phyloP scores from a whole-genome alignment of 2,888 invertebrate species.

The Ditylenchus weischeri region DNA sequence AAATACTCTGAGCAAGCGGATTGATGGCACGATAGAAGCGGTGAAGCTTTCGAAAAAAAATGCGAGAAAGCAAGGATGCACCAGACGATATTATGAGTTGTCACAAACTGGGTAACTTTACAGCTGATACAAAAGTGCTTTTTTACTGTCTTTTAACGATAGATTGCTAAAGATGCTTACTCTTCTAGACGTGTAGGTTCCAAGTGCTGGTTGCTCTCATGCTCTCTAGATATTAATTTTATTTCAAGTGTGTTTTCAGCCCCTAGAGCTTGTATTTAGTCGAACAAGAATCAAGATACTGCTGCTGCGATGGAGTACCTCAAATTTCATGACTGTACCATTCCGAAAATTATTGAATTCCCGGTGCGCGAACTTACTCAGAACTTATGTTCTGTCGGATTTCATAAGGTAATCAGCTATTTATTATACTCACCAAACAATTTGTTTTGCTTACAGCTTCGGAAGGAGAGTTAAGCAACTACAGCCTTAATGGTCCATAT shows the following conservation, averaged over 20 bases:
- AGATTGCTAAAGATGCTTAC: conserved; percentile 16
- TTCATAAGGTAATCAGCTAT: no score
- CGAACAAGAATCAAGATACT: conserved; percentile 90
- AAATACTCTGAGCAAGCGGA: no score
- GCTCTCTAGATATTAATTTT: conserved; percentile 69
- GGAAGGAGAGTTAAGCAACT: no score
- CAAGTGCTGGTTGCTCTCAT: conserved; percentile 85
- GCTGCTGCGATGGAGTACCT: conserved; percentile 75
- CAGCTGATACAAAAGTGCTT: conserved; percentile 42
- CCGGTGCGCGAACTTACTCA: conserved; percentile 33
- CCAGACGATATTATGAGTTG: conserved; percentile 91
- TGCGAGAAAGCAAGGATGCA: conserved; percentile 69
- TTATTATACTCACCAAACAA: conserved; percentile 55
- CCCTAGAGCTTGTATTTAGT: conserved; percentile 62
- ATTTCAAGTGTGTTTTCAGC: no score
- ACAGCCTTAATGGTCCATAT: no score
- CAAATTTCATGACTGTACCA: conserved; percentile 25
- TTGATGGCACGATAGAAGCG: no score
- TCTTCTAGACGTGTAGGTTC: conserved; percentile 74
- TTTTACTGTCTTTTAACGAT: not conserved
- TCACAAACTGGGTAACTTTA: conserved; percentile 41
- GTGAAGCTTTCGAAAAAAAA: conserved; percentile 27
- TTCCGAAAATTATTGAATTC: conserved; percentile 41
- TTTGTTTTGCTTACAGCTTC: no score
- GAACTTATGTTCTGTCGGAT: conserved; percentile 69